Conservation (phyloP, 2,888 invertebrate species). For the Caenorhabditis plicata region DNA sequence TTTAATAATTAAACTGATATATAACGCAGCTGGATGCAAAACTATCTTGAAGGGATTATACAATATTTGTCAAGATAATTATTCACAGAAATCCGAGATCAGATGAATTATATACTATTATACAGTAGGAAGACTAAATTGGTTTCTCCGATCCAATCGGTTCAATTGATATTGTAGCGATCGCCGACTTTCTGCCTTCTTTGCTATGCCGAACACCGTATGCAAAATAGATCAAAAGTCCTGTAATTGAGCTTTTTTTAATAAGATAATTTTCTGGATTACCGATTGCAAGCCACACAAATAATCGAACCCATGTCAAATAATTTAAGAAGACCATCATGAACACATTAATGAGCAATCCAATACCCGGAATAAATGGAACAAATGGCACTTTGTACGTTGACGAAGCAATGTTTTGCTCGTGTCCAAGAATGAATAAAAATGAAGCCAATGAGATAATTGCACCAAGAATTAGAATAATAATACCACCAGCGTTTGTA, state of each 20-base stretch:
- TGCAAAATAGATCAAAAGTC: constrained; percentile 27
- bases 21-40: too few species aligned
- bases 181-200: constrained; percentile 8
- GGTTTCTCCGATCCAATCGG: neutral
- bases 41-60: too few species aligned
- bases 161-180: too few species aligned
- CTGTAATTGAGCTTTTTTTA: too few species aligned
- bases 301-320: constrained; percentile 83
- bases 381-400: constrained; percentile 76
- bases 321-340: constrained; percentile 86
- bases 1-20: too few species aligned
- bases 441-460: constrained; percentile 5
- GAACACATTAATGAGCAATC: constrained; percentile 88
- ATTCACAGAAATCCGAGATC: too few species aligned
- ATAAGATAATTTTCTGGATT: too few species aligned
- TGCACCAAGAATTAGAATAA: constrained; percentile 7
- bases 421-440: constrained; percentile 25
- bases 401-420: constrained; percentile 7
- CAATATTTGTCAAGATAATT: too few species aligned
- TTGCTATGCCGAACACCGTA: constrained; percentile 40
- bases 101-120: too few species aligned
- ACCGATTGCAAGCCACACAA: constrained; percentile 86
- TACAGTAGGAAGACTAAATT: too few species aligned
- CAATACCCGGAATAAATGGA: constrained; percentile 86
- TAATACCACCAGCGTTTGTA: constrained; percentile 5